Conservation (phyloP, 2,797 vertebrate species). For the Ciconia nigra region DNA sequence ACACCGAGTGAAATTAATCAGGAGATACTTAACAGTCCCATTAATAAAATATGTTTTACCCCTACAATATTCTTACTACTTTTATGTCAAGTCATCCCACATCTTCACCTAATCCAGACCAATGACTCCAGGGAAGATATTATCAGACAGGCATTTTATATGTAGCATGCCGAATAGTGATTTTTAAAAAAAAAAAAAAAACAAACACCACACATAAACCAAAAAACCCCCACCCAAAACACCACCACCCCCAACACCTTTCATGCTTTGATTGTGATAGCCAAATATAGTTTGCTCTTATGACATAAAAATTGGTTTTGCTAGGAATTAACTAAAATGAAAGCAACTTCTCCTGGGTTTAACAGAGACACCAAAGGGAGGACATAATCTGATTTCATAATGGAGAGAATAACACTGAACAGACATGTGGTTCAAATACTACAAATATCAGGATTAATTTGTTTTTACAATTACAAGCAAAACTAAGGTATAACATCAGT, state of each 20-base stretch:
- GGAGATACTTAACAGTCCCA: background rate
- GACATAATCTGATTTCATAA: background rate
- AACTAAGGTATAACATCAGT: background rate
- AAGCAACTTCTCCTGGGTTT: background rate
- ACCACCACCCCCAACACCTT: rapidly evolving
- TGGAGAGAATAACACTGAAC: background rate
- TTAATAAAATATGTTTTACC: background rate
- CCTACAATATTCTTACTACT: background rate
- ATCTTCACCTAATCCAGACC: background rate
- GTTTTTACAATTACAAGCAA: background rate
- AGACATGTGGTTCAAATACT: background rate
- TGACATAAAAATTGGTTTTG: background rate
- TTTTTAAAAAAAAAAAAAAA: background rate
- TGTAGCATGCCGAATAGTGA: rapidly evolving
- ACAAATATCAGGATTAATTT: background rate
- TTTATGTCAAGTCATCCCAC: background rate
- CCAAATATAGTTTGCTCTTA: background rate
- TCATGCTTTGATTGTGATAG: background rate
- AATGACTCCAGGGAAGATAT: background rate
- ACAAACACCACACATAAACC: background rate
- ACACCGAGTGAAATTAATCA: background rate
- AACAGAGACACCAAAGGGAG: background rate
- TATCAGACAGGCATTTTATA: background rate
- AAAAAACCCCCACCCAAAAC: background rate
- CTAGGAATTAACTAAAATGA: background rate